These are phyloP conservation scores for Yponomeuta cagnagella DNA, from an alignment of 2,888 invertebrate species.

Conservation along the genomic window DNA sequence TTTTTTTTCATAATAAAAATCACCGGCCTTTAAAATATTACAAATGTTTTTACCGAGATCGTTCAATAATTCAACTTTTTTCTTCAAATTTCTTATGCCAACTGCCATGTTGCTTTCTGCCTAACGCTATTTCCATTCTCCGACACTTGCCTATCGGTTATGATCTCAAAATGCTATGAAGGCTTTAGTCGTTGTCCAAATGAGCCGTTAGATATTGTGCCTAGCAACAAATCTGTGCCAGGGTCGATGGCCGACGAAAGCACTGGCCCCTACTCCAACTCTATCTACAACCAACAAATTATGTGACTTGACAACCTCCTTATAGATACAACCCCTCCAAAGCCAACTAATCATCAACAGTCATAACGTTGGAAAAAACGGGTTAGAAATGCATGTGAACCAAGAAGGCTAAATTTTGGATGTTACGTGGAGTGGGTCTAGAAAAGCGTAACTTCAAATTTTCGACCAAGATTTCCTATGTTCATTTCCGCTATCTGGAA, in stretches of 20 bases:
- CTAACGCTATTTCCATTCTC: neutral
- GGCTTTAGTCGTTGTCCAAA: neutral
- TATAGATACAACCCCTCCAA: neutral
- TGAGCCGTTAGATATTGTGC: conserved; percentile 55
- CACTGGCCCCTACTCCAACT: conserved; percentile 25
- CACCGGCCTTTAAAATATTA: too few relatives aligned
- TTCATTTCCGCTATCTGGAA: too few relatives aligned
- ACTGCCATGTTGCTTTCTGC: neutral
- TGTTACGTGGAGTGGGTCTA: too few relatives aligned
- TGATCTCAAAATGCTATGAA: neutral
- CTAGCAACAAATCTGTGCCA: conserved; percentile 48
- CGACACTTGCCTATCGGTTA: neutral
- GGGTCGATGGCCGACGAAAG: conserved; percentile 69
- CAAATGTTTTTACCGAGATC: too few relatives aligned
- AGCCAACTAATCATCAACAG: too few relatives aligned
- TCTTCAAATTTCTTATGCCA: neutral
- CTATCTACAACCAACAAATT: neutral
- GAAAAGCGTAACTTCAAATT: too few relatives aligned
- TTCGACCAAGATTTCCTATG: too few relatives aligned
- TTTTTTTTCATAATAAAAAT: too few relatives aligned
- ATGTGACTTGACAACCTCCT: neutral
- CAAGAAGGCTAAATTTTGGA: too few relatives aligned
- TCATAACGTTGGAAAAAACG: too few relatives aligned
- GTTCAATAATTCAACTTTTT: neutral
- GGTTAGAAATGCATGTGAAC: too few relatives aligned